phyloP scores from a whole-genome alignment of 2,888 invertebrate species.

The Chouioia cunea region DNA sequence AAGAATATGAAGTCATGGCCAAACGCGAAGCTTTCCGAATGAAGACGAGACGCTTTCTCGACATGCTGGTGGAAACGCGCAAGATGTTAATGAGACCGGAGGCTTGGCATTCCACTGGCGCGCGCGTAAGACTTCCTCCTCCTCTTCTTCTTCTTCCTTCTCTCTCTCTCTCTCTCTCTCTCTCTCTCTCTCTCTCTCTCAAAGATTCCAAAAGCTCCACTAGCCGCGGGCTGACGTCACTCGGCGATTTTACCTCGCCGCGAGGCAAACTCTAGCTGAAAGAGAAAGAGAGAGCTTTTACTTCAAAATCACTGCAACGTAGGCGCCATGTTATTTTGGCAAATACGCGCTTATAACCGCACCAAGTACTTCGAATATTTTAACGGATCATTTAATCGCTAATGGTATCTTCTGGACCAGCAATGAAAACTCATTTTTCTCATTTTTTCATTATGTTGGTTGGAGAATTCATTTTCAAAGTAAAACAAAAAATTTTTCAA shows the following conservation, averaged over 20 bases:
- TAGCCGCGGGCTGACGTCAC: constrained; percentile 48
- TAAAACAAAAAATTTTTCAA: too few relatives aligned
- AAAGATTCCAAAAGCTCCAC: constrained; percentile 11
- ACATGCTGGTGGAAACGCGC: constrained; percentile 57
- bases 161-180: constrained; percentile 44
- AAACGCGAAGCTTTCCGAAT: constrained; percentile 19
- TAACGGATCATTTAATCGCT: constrained; percentile 29
- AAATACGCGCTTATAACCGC: too few relatives aligned
- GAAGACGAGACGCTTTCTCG: constrained; percentile 29
- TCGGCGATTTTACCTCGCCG: constrained; percentile 40
- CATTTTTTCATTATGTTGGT: too few relatives aligned
- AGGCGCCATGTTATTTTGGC: constrained; percentile 16
- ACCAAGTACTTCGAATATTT: constrained; percentile 39
- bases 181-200: constrained; percentile 37
- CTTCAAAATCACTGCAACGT: constrained; percentile 36
- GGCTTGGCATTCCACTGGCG: constrained; percentile 67
- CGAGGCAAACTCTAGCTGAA: constrained; percentile 7
- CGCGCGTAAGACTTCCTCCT: constrained; percentile 63
- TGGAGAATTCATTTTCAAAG: too few relatives aligned
- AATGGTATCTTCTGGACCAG: too few relatives aligned
- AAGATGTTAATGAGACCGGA: constrained; percentile 69
- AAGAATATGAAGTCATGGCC: constrained; percentile 48
- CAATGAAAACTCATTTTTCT: too few relatives aligned
- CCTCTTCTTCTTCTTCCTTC: constrained; percentile 47
- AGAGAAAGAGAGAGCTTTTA: constrained; percentile 18